Percentiles rank a stretch among this genome's conserved stretches.
Evolutionary conservation across 2,113 vertebrate species (phyloP).

Genomic region (Platichthys flesus): DNA sequence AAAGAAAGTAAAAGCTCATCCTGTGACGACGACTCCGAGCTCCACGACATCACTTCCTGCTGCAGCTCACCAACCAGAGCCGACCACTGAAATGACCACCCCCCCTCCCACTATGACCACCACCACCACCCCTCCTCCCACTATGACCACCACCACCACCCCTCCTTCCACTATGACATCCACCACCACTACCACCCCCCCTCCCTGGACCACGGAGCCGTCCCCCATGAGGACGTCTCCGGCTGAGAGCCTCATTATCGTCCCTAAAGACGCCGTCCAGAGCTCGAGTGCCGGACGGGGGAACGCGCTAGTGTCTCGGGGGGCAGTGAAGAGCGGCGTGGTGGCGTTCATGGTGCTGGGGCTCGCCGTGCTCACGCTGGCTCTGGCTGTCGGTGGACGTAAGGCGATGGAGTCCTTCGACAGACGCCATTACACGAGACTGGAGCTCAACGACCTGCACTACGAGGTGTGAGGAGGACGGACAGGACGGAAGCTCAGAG

Average conservation of each 20-base stretch:
- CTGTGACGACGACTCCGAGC: not conserved
- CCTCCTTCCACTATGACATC: not conserved
- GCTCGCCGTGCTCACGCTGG: slow-evolving; percentile 71
- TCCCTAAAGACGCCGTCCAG: slow-evolving; percentile 54
- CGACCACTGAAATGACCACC: not conserved
- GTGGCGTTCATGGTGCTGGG: slow-evolving; percentile 78
- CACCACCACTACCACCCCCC: not conserved
- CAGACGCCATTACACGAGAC: slow-evolving; percentile 83
- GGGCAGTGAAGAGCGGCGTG: slow-evolving; percentile 72
- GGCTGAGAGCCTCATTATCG: slow-evolving; percentile 29
- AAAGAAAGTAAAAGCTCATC: slow-evolving; percentile 67
- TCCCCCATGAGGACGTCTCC: slow-evolving; percentile 28
- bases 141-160: not conserved
- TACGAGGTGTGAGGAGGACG: slow-evolving; percentile 77
- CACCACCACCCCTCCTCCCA: not conserved
- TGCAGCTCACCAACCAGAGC: slow-evolving; percentile 8
- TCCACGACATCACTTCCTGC: slow-evolving; percentile 37
- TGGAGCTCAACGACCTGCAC: slow-evolving; percentile 86
- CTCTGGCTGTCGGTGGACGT: slow-evolving; percentile 73
- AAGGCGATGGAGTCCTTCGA: slow-evolving; percentile 85
- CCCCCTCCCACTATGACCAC: not conserved
- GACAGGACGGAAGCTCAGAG: too few relatives aligned
- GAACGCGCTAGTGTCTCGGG: slow-evolving; percentile 20
- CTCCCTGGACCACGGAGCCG: not conserved
- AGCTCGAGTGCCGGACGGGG: slow-evolving; percentile 14